A percentile compares a stretch with the other conserved stretches of the same genome.
Conservation (phyloP, 1,140 invertebrate genomes). For the Calliphora vicina region DNA sequence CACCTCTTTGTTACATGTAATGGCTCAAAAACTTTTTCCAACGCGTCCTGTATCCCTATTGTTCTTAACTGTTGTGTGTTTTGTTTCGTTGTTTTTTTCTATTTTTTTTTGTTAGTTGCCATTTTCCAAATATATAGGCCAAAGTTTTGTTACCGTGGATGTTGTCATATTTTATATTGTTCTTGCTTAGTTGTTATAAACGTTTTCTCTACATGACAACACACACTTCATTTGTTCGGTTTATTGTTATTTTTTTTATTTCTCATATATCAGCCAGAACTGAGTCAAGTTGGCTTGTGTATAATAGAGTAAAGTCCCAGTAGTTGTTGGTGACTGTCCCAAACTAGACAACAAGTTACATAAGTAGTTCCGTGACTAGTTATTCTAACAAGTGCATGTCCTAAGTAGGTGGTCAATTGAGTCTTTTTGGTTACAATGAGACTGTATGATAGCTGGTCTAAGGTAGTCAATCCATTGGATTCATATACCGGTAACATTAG, state of each 20-base stretch:
- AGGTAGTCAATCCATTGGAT: no score
- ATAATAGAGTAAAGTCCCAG: background rate
- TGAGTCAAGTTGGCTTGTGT: background rate
- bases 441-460: no score
- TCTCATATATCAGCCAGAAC: background rate
- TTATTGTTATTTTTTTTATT: background rate
- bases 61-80: no score
- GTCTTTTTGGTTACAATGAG: no score
- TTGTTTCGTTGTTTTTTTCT: background rate
- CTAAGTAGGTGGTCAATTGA: no score
- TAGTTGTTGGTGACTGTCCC: no score
- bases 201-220: constrained; percentile 9
- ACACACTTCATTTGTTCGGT: constrained; percentile 30
- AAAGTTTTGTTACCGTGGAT: background rate
- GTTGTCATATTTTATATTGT: background rate
- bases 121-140: background rate
- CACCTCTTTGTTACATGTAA: background rate
- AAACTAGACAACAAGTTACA: no score
- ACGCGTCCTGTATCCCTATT: background rate
- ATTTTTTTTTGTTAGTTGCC: background rate
- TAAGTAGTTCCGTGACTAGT: no score
- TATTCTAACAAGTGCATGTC: no score
- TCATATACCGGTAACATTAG: no score
- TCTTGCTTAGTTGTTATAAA: constrained; percentile 4
- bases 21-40: background rate